Conservation (phyloP, 2,888 invertebrate genomes). For the Apamea sordens region DNA sequence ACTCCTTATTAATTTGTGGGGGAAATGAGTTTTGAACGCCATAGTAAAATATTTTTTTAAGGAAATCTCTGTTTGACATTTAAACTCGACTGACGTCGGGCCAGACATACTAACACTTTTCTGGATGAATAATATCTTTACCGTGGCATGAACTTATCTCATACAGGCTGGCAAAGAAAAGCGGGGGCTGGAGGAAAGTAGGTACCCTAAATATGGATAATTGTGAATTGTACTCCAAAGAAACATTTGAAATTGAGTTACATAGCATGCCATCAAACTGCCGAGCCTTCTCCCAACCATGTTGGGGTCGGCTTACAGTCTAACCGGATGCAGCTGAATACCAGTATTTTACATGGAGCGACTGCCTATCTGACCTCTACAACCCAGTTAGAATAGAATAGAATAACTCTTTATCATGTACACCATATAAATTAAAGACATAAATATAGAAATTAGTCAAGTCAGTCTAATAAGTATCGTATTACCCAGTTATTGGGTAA, state of each 20-base stretch:
- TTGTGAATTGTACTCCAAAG: no score
- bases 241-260: no score
- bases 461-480: no score
- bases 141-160: background rate
- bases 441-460: no score
- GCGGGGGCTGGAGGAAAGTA: background rate
- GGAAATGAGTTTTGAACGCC: conserved; percentile 2
- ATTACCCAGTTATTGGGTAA: background rate
- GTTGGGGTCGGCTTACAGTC: background rate
- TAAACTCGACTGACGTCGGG: background rate
- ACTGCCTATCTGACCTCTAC: background rate
- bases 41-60: background rate
- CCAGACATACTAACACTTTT: no score
- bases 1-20: conserved; percentile 30
- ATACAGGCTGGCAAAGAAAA: background rate
- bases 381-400: no score
- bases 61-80: no score
- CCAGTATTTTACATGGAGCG: no score
- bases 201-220: background rate
- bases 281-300: background rate
- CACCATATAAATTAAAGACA: no score
- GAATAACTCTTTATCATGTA: no score
- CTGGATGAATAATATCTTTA: background rate
- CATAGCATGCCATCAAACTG: background rate
- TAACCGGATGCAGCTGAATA: no score